These are phyloP conservation scores for Aethes cnicana DNA, from an alignment of 2,888 invertebrate species.

Conservation along the genomic window DNA sequence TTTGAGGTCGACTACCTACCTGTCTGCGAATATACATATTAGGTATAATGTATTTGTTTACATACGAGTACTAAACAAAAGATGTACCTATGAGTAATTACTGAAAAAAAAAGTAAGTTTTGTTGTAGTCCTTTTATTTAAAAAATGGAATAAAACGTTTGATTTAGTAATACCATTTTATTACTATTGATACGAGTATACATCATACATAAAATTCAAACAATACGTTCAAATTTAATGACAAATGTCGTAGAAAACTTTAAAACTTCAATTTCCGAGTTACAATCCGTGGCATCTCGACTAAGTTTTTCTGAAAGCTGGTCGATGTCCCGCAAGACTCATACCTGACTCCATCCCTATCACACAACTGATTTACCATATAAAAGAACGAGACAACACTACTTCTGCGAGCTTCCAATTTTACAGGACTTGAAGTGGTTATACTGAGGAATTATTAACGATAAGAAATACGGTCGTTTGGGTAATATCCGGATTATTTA, in stretches of 20 bases:
- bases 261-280: conserved; percentile 46
- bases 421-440: conserved; percentile 75
- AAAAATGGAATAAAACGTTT: too few relatives aligned
- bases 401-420: conserved; percentile 49
- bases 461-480: conserved; percentile 66
- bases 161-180: too few relatives aligned
- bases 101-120: too few relatives aligned
- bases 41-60: too few relatives aligned
- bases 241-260: neutral
- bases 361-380: conserved; percentile 44
- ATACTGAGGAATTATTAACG: conserved; percentile 68
- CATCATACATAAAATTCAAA: neutral
- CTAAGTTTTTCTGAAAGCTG: conserved; percentile 79
- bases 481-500: conserved; percentile 55
- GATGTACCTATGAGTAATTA: too few relatives aligned
- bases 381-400: conserved; percentile 54
- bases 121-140: too few relatives aligned
- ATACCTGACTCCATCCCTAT: conserved; percentile 60
- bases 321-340: conserved; percentile 79
- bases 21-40: neutral
- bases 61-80: too few relatives aligned
- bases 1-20: conserved; percentile 6
- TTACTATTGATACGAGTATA: too few relatives aligned
- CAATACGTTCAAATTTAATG: too few relatives aligned
- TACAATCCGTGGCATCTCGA: conserved; percentile 52